These are phyloP conservation scores for Nanger granti DNA, from an alignment of 2,113 vertebrate genomes.

Conservation along the genomic window DNA sequence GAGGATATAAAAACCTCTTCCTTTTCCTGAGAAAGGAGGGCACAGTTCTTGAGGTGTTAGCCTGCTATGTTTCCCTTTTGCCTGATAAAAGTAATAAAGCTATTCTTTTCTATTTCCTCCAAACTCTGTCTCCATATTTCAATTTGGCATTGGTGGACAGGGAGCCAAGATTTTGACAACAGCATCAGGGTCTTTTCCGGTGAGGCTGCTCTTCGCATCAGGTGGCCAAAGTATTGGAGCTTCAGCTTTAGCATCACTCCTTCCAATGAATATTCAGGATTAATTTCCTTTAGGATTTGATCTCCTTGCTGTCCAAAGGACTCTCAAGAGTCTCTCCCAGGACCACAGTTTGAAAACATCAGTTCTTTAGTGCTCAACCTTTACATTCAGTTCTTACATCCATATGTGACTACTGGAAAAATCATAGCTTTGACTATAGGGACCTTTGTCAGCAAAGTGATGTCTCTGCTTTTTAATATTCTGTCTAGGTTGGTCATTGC, in stretches of 20 bases:
- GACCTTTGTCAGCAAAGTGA: background rate
- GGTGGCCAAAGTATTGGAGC: background rate
- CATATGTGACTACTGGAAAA: background rate
- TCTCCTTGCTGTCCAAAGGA: background rate
- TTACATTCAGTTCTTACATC: background rate
- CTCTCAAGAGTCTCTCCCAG: background rate
- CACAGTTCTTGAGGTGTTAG: background rate
- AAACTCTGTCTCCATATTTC: background rate
- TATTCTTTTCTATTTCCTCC: background rate
- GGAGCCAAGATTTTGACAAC: background rate
- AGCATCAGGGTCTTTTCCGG: background rate
- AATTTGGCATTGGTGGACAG: background rate
- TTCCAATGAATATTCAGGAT: background rate
- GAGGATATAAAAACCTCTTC: background rate
- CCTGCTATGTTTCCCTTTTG: background rate
- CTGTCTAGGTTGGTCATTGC: background rate
- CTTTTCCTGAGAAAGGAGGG: background rate
- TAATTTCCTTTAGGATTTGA: background rate
- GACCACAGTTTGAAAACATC: background rate
- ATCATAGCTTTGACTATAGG: background rate
- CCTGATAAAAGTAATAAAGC: background rate
- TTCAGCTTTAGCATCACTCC: background rate
- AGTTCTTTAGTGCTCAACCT: background rate
- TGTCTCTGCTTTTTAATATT: background rate
- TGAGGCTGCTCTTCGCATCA: background rate